A percentile compares a stretch with the other conserved stretches of the same genome.
Evolutionary conservation across 2,888 invertebrate genomes (phyloP).

Genomic region (Chrysolina haemoptera): DNA sequence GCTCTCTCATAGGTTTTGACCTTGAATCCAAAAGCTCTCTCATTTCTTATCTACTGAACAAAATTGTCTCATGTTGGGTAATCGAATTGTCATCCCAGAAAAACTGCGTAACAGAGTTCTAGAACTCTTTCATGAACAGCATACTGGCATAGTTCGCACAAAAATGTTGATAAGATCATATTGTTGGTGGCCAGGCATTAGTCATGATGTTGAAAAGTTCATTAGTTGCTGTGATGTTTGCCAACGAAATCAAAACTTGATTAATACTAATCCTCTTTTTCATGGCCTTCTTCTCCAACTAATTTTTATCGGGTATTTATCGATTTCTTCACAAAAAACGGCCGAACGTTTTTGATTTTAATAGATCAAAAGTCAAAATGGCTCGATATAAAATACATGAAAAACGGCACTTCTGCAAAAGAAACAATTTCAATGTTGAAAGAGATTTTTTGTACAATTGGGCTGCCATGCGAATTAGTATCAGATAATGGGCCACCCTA

Average conservation of each 20-base stretch:
- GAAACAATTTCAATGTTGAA: slow-evolving; percentile 36
- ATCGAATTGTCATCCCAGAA: slow-evolving; percentile 45
- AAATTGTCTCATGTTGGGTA: slow-evolving; percentile 44
- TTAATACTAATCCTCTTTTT: slow-evolving; percentile 35
- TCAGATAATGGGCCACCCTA: slow-evolving; percentile 55
- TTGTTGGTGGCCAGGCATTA: slow-evolving; percentile 49
- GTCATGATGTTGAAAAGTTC: slow-evolving; percentile 47
- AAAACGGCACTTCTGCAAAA: slow-evolving; percentile 43
- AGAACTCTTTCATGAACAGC: slow-evolving; percentile 48
- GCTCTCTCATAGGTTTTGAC: too few relatives aligned
- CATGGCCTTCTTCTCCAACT: slow-evolving; percentile 43
- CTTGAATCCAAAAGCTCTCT: too few relatives aligned
- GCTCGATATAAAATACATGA: slow-evolving; percentile 52
- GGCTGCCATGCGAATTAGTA: slow-evolving; percentile 48
- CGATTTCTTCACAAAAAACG: slow-evolving; percentile 42
- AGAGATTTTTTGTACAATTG: slow-evolving; percentile 50
- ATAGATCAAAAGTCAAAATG: slow-evolving; percentile 51
- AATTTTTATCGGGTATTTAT: slow-evolving; percentile 46
- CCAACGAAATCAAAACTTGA: slow-evolving; percentile 47
- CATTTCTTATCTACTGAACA: too few relatives aligned
- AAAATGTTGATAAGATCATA: slow-evolving; percentile 48
- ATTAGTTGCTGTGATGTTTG: slow-evolving; percentile 44
- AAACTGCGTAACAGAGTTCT: slow-evolving; percentile 36
- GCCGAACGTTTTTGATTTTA: slow-evolving; percentile 43
- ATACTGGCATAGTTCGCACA: slow-evolving; percentile 47